Conservation (phyloP, 2,888 invertebrate species). For the Masnerella sp. region DNA sequence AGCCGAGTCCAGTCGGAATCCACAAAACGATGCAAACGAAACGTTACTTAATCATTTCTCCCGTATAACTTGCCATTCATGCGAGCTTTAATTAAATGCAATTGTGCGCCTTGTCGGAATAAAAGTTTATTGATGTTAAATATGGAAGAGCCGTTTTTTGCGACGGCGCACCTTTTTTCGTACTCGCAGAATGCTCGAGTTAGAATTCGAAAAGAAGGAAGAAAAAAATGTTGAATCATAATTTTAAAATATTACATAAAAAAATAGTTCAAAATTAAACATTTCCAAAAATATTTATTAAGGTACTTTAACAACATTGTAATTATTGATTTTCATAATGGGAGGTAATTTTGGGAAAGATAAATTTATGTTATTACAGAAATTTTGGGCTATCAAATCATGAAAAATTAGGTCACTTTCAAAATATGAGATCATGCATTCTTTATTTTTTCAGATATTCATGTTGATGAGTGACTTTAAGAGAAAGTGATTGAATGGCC, state of each 20-base stretch:
- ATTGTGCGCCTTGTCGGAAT: constrained; percentile 14
- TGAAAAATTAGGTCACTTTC: constrained; percentile 27
- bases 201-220: no score
- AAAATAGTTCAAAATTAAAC: no score
- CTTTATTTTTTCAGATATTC: no score
- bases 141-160: background rate
- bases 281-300: no score
- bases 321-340: no score
- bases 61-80: constrained; percentile 10
- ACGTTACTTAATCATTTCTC: constrained; percentile 17
- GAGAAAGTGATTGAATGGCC: constrained; percentile 33
- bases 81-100: constrained; percentile 18
- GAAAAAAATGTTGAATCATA: no score
- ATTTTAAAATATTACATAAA: no score
- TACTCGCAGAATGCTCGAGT: no score
- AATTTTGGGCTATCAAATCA: constrained; percentile 25
- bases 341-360: no score
- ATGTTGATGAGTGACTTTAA: constrained; percentile 6
- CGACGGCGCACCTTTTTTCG: background rate
- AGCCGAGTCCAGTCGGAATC: constrained; percentile 9
- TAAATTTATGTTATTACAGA: no score
- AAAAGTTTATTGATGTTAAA: constrained; percentile 9
- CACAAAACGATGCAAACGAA: constrained; percentile 24
- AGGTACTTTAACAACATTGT: no score
- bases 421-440: no score